Evolutionary conservation across 1,140 invertebrate species (phyloP).

Genomic region (Mizuhopecten yessoensis): DNA sequence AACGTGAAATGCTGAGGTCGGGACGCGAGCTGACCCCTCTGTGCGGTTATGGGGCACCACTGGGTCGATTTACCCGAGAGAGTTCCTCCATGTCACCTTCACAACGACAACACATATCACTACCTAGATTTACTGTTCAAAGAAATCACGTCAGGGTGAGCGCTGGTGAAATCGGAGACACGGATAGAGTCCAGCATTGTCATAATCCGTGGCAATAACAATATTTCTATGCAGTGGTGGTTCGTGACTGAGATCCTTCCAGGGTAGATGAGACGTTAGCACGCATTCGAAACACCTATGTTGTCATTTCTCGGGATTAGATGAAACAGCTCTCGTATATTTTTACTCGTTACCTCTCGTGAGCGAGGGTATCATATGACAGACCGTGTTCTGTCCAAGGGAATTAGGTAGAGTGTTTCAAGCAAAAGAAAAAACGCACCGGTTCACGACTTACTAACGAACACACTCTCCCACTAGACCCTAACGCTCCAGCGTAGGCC

Average conservation of each 20-base stretch:
- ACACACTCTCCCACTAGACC: constrained; percentile 32
- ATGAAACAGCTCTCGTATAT: constrained; percentile 41
- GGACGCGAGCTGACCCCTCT: constrained; percentile 46
- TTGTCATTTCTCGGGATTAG: constrained; percentile 45
- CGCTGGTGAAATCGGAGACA: constrained; percentile 51
- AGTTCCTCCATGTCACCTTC: constrained; percentile 54
- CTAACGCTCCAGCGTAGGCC: constrained; percentile 28
- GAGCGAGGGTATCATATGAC: constrained; percentile 39
- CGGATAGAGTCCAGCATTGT: constrained; percentile 46
- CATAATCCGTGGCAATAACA: constrained; percentile 51
- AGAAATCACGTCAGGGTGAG: constrained; percentile 47
- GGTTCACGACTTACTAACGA: constrained; percentile 17
- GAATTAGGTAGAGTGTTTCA: constrained; percentile 47
- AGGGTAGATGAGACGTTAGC: constrained; percentile 52
- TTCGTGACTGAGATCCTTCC: constrained; percentile 54
- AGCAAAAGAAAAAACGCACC: constrained; percentile 19
- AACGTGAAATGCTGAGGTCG: constrained; percentile 43
- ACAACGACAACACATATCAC: constrained; percentile 40
- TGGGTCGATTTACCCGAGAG: constrained; percentile 56
- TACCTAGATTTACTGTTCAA: constrained; percentile 51
- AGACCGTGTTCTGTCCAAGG: constrained; percentile 24
- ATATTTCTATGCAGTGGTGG: constrained; percentile 53
- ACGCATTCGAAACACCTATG: constrained; percentile 54
- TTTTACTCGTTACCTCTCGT: constrained; percentile 35
- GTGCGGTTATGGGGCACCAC: constrained; percentile 43